Evolutionary conservation across 2,113 vertebrate genomes (phyloP).

Genomic region (Galemys pyrenaicus): DNA sequence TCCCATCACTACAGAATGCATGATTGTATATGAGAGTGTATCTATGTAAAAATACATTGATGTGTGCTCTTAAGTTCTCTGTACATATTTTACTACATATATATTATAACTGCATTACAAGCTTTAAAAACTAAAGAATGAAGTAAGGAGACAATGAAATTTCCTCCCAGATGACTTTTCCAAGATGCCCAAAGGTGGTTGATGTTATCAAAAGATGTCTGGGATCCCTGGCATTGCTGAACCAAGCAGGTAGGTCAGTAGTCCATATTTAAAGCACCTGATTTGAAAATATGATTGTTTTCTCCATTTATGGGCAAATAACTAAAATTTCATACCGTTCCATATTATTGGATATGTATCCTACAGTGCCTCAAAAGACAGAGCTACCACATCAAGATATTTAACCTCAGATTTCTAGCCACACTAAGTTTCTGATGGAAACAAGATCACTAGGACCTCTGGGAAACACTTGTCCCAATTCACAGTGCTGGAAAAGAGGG

Average conservation of each 20-base stretch:
- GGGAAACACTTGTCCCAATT: background rate
- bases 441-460: background rate
- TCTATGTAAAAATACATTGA: background rate
- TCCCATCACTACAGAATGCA: background rate
- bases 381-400: background rate
- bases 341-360: background rate
- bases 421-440: background rate
- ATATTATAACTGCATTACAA: background rate
- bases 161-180: background rate
- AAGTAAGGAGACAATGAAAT: background rate
- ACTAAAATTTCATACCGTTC: slow-evolving; percentile 2
- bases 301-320: background rate
- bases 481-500: background rate
- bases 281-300: slow-evolving; percentile 22
- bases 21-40: background rate
- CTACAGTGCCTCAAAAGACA: background rate
- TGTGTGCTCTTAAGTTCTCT: background rate
- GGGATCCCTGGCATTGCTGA: background rate
- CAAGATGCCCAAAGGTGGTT: background rate
- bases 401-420: background rate
- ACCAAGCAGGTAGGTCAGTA: background rate
- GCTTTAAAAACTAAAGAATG: background rate
- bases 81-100: background rate
- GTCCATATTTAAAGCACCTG: background rate
- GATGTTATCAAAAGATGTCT: background rate